These are phyloP conservation scores for Bombus affinis DNA, from an alignment of 1,140 invertebrate genomes.

Conservation along the genomic window DNA sequence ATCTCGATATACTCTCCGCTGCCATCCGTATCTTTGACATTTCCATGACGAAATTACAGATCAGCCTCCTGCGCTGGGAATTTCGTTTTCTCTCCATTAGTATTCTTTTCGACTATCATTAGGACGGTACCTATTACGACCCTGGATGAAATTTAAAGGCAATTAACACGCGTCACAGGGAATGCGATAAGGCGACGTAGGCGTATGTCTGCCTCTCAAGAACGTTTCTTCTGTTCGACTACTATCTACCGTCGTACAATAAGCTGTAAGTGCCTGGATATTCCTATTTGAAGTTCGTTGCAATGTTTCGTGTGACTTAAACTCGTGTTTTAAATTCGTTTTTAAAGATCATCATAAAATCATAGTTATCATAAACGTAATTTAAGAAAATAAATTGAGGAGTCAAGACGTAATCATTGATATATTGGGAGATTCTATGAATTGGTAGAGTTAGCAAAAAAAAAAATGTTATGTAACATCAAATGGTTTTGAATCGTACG, in stretches of 20 bases:
- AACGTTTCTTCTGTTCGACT: not conserved
- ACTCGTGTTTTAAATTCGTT: not conserved
- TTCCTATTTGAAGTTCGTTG: not conserved
- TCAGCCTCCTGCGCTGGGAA: constrained; percentile 38
- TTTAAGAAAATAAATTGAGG: not conserved
- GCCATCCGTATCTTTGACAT: constrained; percentile 42
- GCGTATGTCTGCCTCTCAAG: constrained; percentile 7
- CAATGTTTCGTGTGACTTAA: not conserved
- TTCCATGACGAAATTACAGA: constrained; percentile 61
- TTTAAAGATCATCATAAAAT: too few relatives aligned
- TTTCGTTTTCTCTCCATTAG: constrained; percentile 55
- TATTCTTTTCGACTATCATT: constrained; percentile 67
- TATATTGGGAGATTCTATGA: not conserved
- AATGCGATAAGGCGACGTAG: constrained; percentile 30
- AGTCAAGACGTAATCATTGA: too few relatives aligned
- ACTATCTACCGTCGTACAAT: too few relatives aligned
- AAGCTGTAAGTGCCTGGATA: not conserved
- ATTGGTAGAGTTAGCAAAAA: not conserved
- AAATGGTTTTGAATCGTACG: not conserved
- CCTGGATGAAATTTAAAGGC: constrained; percentile 44
- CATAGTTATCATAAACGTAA: not conserved
- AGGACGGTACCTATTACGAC: constrained; percentile 38
- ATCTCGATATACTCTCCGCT: not conserved
- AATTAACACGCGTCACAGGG: constrained; percentile 57
- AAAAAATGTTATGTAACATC: not conserved